A percentile compares a stretch with the other conserved stretches of the same genome.
Evolutionary conservation across 2,113 vertebrate species (phyloP).

Genomic region (Elachura formosa): DNA sequence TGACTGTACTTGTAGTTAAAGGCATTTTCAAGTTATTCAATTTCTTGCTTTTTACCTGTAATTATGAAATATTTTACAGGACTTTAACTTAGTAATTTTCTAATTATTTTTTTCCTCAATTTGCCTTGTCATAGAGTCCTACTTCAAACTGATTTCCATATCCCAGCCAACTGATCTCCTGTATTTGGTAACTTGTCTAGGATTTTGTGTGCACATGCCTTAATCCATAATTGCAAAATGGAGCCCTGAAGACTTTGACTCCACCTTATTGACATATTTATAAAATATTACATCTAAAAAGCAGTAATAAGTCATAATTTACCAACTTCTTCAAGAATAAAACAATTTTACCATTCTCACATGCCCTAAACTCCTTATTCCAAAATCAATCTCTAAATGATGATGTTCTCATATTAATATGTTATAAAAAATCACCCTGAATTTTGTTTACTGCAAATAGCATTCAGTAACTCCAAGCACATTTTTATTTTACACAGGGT

Average conservation of each 20-base stretch:
- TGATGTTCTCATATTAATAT: rapidly evolving
- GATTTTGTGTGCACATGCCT: not conserved
- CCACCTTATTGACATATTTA: not conserved
- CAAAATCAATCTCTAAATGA: not conserved
- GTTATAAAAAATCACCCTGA: not conserved
- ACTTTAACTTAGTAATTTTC: not conserved
- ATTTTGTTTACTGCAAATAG: not conserved
- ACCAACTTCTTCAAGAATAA: not conserved
- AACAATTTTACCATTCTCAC: not conserved
- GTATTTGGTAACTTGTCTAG: not conserved
- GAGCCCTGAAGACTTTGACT: not conserved
- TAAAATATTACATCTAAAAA: not conserved
- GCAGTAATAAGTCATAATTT: rapidly evolving
- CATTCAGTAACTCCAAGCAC: not conserved
- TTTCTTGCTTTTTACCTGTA: not conserved
- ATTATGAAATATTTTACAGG: not conserved
- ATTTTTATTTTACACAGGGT: not conserved
- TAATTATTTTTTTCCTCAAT: not conserved
- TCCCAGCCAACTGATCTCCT: not conserved
- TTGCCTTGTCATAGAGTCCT: not conserved
- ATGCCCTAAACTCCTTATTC: not conserved
- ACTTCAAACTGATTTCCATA: not conserved
- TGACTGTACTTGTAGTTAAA: not conserved
- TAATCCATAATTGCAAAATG: not conserved
- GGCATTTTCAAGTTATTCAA: not conserved